Evolutionary conservation across 2,113 vertebrate species (phyloP).

Genomic region (Pluvialis apricaria): DNA sequence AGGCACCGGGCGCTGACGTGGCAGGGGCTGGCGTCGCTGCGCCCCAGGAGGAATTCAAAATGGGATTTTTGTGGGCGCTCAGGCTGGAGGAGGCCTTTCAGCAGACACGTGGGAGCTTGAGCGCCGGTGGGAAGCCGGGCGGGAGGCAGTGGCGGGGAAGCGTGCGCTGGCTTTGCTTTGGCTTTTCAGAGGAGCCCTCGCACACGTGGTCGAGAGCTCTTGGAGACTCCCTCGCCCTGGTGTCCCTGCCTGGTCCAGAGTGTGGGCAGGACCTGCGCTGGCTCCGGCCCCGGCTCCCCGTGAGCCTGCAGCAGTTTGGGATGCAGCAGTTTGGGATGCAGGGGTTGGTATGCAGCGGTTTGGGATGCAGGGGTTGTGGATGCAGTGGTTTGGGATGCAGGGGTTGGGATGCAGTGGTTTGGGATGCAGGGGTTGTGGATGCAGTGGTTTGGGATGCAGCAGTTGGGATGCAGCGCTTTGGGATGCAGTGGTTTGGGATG

Average conservation of each 20-base stretch:
- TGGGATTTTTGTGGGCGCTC: neutral
- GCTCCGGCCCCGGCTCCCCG: neutral
- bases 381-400: too few species aligned
- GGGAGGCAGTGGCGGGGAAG: neutral
- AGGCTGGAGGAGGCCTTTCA: neutral
- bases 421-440: neutral
- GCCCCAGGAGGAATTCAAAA: neutral
- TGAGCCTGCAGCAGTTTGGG: neutral
- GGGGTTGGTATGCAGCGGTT: too few species aligned
- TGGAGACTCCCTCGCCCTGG: neutral
- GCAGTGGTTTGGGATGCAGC: neutral
- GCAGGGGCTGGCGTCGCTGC: neutral
- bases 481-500: too few species aligned
- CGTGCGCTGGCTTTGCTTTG: rapidly evolving
- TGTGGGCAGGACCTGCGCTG: neutral
- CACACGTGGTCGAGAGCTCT: neutral
- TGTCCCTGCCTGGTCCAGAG: neutral
- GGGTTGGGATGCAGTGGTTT: too few species aligned
- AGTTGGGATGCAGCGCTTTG: too few species aligned
- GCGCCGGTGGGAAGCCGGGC: neutral
- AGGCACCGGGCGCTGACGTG: rapidly evolving
- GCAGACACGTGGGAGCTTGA: too few species aligned
- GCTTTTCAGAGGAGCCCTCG: neutral
- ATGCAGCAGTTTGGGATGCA: too few species aligned
- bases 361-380: too few species aligned